Base-by-base conservation (phyloP, 2,797 vertebrate genomes). In the Accipiter minullus region DNA sequence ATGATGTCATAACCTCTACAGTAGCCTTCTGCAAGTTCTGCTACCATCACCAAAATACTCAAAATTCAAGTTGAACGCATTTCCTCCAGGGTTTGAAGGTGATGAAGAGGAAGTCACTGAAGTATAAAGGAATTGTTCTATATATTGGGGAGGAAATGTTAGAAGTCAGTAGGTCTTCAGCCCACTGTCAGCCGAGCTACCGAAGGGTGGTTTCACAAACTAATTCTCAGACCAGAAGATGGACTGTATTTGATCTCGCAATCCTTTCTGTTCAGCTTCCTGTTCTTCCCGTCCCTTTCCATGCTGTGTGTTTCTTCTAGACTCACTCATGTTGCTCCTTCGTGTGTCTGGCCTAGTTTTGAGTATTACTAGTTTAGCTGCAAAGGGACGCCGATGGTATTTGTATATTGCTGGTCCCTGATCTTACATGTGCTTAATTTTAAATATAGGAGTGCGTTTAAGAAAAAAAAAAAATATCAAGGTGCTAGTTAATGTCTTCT, bases 401-500 rank as follows among this genome's bases (percentile, higher is more conserved):
- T 95, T 94, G 91, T 97, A 20, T 92, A 96, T 93, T 96, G 94
- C 91, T 96, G 76, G 89, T 95, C 90, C 81, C 93, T 74, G 81
- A 72, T 87, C 89, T 93, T 96, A 52, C 29, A 22, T 96, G 93
- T 96, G 94, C 94, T 94, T 96, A 79, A 64, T 83, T 94, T 95
- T 96, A 76, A 50, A 12, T 79, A 87, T 86, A 96, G 84, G 93
- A 94, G 89, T 95, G 93, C 6, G 21, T 96, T 93, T 96, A 96
- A 96, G 84, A 15, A 74, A 91, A 91, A 77, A 77, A 80, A 62
- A 44, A 67, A 73, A 69, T 34, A 86, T 67, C 88, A 95, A 97
- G 96, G 95, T 97, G 95, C 96, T 97, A 97, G 96, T 93, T 97
- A 95, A 92, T 97, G 93, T 96, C 86, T 92, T 94, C 91, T 96